Base-by-base conservation (phyloP, 2,113 vertebrate species). In the Cyphomyrus plagiostoma region DNA sequence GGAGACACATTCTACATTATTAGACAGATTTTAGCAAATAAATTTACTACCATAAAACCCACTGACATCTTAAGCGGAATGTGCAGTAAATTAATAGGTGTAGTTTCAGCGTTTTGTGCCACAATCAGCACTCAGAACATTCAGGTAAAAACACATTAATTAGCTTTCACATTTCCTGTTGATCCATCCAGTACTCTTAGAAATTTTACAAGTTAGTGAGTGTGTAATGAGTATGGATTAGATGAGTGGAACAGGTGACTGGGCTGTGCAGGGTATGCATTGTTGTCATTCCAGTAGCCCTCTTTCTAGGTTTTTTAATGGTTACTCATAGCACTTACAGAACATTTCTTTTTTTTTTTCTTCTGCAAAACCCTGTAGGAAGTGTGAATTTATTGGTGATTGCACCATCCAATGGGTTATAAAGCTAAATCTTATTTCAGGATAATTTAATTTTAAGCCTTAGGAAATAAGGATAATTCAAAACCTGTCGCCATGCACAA, bases 381-480 rank as follows among this genome's bases (percentile, higher is more conserved):
- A 86, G 52, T 85, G 35, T 53, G 23, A 89, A 62, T 21, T 74
- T 52, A 10, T 45, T 90, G 58, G 13, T 74, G 46, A 58, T 56
- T 80, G 35, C 21, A 62, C 15, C 39, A 21, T 82, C 13, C 74
- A 7, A 52, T 19, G 45, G 21, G 2, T 48, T 56, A 86, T 85
- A 82, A 90, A 35, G 42, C n/a, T 52, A 83, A 88, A 84, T 66
- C 87, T 70, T 84, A 46, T 83, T 88, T 80, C 30, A 82, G 42
- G 35, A 82, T 39, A 21, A 70, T 56, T 89, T 66, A 35, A 87
- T 86, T 87, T 80, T 19, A 17, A 11, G 9, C 66, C 26, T 30
- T 56, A 77, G 30, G 62, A 90, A 90, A 26, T 30, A 50, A 50
- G 48, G 17, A 50, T 26, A 88, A 30, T 88, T 77, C 26, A 45